Evolutionary conservation across 2,888 invertebrate species (phyloP).

Genomic region (Agrochola litura): DNA sequence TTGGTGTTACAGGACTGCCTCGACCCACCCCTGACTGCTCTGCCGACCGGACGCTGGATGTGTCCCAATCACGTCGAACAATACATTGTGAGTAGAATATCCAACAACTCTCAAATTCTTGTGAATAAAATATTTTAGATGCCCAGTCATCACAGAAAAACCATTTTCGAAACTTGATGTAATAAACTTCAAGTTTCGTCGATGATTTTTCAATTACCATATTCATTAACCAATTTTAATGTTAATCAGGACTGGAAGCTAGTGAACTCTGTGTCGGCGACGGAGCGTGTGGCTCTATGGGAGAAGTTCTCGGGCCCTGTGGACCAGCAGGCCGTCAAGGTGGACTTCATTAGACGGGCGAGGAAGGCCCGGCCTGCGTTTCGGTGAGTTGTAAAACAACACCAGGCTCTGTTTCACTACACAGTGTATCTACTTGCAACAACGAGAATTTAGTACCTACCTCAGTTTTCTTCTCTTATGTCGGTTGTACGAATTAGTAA

Average conservation of each 20-base stretch:
- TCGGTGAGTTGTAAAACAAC: slow-evolving; percentile 79
- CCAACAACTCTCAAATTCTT: not conserved
- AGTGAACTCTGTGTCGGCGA: slow-evolving; percentile 95
- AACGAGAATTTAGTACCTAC: not conserved
- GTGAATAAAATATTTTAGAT: not conserved
- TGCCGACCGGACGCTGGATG: slow-evolving; percentile 98
- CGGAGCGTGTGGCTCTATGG: slow-evolving; percentile 97
- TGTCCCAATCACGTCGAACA: slow-evolving; percentile 99
- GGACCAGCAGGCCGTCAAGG: slow-evolving; percentile 96
- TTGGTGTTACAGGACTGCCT: slow-evolving; percentile 93
- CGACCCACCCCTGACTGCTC: slow-evolving; percentile 96
- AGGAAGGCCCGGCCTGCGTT: slow-evolving; percentile 94
- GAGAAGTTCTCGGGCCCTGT: slow-evolving; percentile 94
- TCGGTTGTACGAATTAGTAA: slow-evolving; percentile 6
- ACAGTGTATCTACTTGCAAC: not conserved
- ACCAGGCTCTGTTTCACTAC: not conserved
- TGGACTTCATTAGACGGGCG: slow-evolving; percentile 96
- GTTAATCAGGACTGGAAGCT: slow-evolving; percentile 94
- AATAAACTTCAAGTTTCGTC: too few species aligned
- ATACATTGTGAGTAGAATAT: slow-evolving; percentile 91
- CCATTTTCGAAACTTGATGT: too few species aligned
- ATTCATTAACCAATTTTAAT: not conserved
- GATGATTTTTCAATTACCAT: too few species aligned
- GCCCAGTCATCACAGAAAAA: too few species aligned
- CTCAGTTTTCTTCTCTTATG: not conserved